These are phyloP conservation scores for Thymelicus acteon DNA, from an alignment of 2,888 invertebrate genomes.

Conservation along the genomic window DNA sequence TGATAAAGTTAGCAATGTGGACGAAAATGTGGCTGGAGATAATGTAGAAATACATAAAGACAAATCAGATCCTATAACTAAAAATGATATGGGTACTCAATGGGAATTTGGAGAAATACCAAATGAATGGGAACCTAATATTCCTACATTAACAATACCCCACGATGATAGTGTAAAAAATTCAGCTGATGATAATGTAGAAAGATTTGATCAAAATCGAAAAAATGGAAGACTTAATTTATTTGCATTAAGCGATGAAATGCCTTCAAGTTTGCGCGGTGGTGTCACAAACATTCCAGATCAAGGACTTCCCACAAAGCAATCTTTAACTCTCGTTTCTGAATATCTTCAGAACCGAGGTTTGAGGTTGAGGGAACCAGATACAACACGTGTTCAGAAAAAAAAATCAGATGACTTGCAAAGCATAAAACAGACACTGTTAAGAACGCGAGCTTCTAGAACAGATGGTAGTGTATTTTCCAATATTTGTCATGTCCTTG, in stretches of 20 bases:
- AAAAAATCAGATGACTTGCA: conserved; percentile 62
- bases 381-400: conserved; percentile 48
- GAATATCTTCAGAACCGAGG: conserved; percentile 72
- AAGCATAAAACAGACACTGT: conserved; percentile 70
- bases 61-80: conserved; percentile 45
- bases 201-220: conserved; percentile 60
- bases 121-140: conserved; percentile 63
- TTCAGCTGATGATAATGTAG: conserved; percentile 49
- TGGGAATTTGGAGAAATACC: conserved; percentile 64
- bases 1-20: conserved; percentile 38
- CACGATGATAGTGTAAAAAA: conserved; percentile 61
- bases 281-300: conserved; percentile 50
- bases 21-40: conserved; percentile 42
- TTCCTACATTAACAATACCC: conserved; percentile 61
- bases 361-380: conserved; percentile 65
- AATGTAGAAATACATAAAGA: conserved; percentile 40
- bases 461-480: conserved; percentile 64
- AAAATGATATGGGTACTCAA: conserved; percentile 72
- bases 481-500: conserved; percentile 69
- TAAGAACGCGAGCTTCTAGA: conserved; percentile 60
- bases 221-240: conserved; percentile 64
- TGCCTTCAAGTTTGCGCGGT: conserved; percentile 72
- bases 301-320: conserved; percentile 51
- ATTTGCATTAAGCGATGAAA: conserved; percentile 77
- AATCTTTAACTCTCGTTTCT: conserved; percentile 69